Percentiles rank a stretch among this genome's conserved stretches.
phyloP scores from a whole-genome alignment of 2,113 vertebrate species.

The Microcebus lehilahytsara region DNA sequence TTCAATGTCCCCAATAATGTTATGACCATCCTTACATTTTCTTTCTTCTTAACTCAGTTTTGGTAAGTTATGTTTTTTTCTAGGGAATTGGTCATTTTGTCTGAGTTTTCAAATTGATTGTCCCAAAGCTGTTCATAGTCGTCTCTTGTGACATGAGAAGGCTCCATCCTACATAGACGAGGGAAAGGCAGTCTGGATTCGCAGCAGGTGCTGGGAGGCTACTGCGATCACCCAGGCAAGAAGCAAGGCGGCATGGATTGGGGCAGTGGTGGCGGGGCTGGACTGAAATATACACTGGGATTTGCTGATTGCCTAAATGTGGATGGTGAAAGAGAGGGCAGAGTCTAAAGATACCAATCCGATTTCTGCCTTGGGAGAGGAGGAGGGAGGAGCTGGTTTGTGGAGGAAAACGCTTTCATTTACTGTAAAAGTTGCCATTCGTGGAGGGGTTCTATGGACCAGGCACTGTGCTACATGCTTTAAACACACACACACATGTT shows the following conservation, averaged over 20 bases:
- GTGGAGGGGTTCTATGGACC: not conserved
- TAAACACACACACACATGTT: not conserved
- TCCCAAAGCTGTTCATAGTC: not conserved
- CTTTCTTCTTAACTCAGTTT: not conserved
- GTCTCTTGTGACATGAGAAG: not conserved
- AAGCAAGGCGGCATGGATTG: not conserved
- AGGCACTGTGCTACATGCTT: not conserved
- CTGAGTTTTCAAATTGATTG: not conserved
- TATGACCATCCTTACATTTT: not conserved
- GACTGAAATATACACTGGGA: not conserved
- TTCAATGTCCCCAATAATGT: not conserved
- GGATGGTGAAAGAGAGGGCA: not conserved
- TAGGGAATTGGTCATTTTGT: not conserved
- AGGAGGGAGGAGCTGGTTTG: not conserved
- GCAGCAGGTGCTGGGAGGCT: not conserved
- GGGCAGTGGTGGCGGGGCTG: rapidly evolving
- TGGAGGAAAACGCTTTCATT: too few species aligned
- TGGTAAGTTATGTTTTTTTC: not conserved
- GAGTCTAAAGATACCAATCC: not conserved
- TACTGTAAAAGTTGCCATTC: not conserved
- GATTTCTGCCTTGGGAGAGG: not conserved
- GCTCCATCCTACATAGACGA: not conserved
- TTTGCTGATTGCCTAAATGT: not conserved
- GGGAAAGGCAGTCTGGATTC: not conserved
- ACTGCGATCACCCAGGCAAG: not conserved